Conservation (phyloP, 2,797 vertebrate species). For the Paratrypauchen microcephalus region DNA sequence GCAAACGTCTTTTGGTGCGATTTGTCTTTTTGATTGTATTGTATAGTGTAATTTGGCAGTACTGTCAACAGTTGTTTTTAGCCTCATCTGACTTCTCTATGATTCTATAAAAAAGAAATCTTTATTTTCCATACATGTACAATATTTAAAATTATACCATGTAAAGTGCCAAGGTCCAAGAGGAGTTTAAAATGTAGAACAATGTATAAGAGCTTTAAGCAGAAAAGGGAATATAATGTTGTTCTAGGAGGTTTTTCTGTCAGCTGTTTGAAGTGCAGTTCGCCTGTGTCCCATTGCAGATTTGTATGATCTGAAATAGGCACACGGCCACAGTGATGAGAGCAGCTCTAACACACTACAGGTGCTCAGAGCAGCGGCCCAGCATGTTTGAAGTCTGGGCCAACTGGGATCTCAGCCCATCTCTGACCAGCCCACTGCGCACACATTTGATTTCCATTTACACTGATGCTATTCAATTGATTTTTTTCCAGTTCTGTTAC, state of each 20-base stretch:
- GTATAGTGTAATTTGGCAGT: neutral
- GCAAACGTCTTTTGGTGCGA: neutral
- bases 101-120: neutral
- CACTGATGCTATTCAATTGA: slow-evolving; percentile 54
- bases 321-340: slow-evolving; percentile 77
- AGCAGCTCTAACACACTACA: slow-evolving; percentile 81
- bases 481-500: slow-evolving; percentile 7
- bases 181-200: neutral
- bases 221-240: slow-evolving; percentile 2
- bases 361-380: slow-evolving; percentile 73
- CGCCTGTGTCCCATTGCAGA: slow-evolving; percentile 49
- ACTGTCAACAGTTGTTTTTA: neutral
- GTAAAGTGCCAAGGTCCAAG: neutral
- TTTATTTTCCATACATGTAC: neutral
- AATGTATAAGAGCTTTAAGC: neutral
- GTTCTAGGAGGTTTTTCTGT: slow-evolving; percentile 20
- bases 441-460: slow-evolving; percentile 80
- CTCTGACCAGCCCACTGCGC: slow-evolving; percentile 70
- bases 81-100: neutral
- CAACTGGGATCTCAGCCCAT: slow-evolving; percentile 77
- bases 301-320: slow-evolving; percentile 58
- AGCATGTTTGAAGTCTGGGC: slow-evolving; percentile 78
- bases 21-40: neutral
- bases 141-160: neutral
- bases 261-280: slow-evolving; percentile 54